phyloP scores from a whole-genome alignment of 2,888 invertebrate species.

The Drosophila tanythrix region DNA sequence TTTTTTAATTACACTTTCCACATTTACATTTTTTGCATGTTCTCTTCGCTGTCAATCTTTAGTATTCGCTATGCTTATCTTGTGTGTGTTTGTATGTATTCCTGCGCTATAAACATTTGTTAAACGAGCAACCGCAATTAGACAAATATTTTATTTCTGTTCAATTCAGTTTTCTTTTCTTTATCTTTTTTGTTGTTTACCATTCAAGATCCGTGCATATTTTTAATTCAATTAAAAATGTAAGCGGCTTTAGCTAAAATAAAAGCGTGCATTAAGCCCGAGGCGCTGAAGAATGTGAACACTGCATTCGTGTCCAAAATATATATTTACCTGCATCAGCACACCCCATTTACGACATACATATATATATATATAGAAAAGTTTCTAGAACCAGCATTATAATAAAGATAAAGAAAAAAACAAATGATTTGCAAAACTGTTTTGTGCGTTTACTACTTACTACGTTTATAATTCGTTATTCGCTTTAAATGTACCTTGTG shows the following conservation, averaged over 20 bases:
- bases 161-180: neutral
- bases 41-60: conserved; percentile 37
- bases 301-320: conserved; percentile 30
- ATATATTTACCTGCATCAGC: conserved; percentile 25
- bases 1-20: conserved; percentile 57
- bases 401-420: conserved; percentile 29
- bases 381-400: conserved; percentile 28
- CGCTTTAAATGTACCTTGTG: conserved; percentile 44
- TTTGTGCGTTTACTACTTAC: conserved; percentile 15
- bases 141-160: conserved; percentile 51
- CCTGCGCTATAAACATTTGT: conserved; percentile 54
- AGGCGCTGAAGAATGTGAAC: conserved; percentile 38
- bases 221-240: conserved; percentile 65
- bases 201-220: conserved; percentile 41
- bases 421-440: conserved; percentile 14
- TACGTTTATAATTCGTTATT: conserved; percentile 22
- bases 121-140: conserved; percentile 63
- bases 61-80: conserved; percentile 51
- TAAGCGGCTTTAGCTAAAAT: conserved; percentile 53
- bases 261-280: conserved; percentile 36
- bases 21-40: conserved; percentile 43
- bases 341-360: conserved; percentile 15
- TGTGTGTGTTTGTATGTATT: conserved; percentile 36
- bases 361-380: conserved; percentile 26
- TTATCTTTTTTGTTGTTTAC: conserved; percentile 2